Percentiles rank a stretch among this genome's conserved stretches.
These are phyloP conservation scores for Dicrurus megarhynchus DNA, from an alignment of 2,113 vertebrate species.

Conservation along the genomic window DNA sequence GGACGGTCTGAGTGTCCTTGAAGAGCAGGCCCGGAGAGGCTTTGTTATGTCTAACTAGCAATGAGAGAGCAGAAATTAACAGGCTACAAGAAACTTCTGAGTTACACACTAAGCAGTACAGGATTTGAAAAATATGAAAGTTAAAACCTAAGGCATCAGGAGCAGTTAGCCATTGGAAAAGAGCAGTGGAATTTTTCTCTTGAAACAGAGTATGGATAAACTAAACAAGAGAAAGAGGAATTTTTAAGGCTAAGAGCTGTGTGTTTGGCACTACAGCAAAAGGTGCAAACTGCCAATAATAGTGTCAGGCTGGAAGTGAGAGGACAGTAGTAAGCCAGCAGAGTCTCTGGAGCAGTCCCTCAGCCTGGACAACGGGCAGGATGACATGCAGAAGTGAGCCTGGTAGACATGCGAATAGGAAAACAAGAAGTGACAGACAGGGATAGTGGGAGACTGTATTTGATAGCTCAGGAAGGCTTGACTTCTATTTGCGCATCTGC, in stretches of 20 bases:
- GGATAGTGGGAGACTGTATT: not conserved
- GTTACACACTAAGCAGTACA: too few species aligned
- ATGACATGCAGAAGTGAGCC: accelerated
- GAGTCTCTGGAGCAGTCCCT: not conserved
- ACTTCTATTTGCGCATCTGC: not conserved
- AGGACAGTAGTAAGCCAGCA: not conserved
- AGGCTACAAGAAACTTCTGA: too few species aligned
- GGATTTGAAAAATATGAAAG: too few species aligned
- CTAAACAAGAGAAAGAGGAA: not conserved
- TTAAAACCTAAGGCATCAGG: too few species aligned
- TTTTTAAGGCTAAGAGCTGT: not conserved
- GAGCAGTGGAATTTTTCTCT: not conserved
- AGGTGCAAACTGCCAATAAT: not conserved
- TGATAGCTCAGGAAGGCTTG: not conserved
- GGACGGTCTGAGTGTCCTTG: too few species aligned
- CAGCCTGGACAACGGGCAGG: not conserved
- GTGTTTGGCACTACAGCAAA: not conserved
- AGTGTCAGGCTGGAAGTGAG: not conserved
- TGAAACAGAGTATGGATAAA: not conserved
- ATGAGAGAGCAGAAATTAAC: too few species aligned
- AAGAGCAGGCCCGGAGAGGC: too few species aligned
- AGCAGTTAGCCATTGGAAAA: not conserved
- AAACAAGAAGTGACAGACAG: not conserved
- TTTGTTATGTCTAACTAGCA: too few species aligned
- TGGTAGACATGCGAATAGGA: not conserved